These are phyloP conservation scores for Pachycephala philippinensis DNA, from an alignment of 2,113 vertebrate genomes.

Conservation along the genomic window DNA sequence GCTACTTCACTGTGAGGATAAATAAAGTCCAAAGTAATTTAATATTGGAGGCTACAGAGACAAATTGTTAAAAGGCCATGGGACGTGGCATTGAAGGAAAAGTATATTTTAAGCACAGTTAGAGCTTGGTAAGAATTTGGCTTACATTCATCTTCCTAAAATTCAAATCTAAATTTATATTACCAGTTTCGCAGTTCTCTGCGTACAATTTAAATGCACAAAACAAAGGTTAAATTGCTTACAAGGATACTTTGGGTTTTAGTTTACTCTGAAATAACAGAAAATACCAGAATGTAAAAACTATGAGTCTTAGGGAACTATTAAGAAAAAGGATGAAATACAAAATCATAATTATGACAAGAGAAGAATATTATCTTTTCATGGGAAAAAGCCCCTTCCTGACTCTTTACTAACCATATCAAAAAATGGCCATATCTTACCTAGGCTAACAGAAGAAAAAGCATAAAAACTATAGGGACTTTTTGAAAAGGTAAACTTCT, in stretches of 20 bases:
- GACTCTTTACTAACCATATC: not conserved
- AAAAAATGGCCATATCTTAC: not conserved
- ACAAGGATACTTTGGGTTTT: not conserved
- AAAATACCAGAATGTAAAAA: not conserved
- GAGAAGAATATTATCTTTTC: not conserved
- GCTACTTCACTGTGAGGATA: not conserved
- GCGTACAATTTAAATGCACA: not conserved
- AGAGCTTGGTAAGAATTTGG: not conserved
- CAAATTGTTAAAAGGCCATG: not conserved
- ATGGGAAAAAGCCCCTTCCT: not conserved
- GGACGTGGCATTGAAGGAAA: not conserved
- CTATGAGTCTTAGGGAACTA: not conserved
- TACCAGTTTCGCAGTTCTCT: not conserved
- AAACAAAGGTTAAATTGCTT: not conserved
- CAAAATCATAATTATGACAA: not conserved
- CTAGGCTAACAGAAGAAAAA: not conserved
- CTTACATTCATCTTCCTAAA: not conserved
- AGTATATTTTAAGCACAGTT: not conserved
- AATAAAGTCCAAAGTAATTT: not conserved
- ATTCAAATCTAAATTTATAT: not conserved
- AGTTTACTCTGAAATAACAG: not conserved
- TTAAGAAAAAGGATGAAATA: not conserved
- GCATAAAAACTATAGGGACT: fast-evolving
- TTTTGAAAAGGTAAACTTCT: not conserved
- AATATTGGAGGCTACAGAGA: not conserved